Percentiles rank a stretch among this genome's conserved stretches.
Conservation (phyloP, 2,113 vertebrate genomes). For the Megaceryle maxima region DNA sequence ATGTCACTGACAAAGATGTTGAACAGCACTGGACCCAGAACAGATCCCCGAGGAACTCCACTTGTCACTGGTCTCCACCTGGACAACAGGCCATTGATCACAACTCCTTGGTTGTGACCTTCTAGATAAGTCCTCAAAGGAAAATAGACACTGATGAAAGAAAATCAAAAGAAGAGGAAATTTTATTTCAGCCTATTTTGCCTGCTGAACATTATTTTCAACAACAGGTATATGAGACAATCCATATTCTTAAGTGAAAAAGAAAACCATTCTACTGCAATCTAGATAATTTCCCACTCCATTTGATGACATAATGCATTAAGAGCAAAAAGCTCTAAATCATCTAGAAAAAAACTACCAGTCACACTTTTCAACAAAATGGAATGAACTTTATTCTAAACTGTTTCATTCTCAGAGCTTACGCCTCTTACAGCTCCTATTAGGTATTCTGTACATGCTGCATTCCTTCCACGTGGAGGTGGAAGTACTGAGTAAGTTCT, state of each 20-base stretch:
- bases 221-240: not conserved
- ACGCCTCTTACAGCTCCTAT: not conserved
- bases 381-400: not conserved
- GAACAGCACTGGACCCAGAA: too few species aligned
- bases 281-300: conserved; percentile 38
- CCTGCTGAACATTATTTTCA: not conserved
- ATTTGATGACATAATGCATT: conserved; percentile 7
- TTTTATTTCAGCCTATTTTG: not conserved
- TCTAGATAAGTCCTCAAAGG: not conserved
- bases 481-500: not conserved
- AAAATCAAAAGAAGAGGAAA: not conserved
- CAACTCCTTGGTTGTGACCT: too few species aligned
- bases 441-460: not conserved
- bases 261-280: conserved; percentile 1
- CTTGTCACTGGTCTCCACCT: too few species aligned
- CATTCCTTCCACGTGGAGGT: not conserved
- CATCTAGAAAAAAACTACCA: not conserved
- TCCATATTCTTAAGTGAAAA: conserved; percentile 28
- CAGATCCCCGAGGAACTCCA: too few species aligned
- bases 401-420: not conserved
- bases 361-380: not conserved
- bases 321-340: conserved; percentile 48
- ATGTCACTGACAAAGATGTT: too few species aligned
- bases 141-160: not conserved
- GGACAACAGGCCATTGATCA: too few species aligned